phyloP scores from a whole-genome alignment of 2,797 vertebrate genomes.

The Cyprinella venusta region DNA sequence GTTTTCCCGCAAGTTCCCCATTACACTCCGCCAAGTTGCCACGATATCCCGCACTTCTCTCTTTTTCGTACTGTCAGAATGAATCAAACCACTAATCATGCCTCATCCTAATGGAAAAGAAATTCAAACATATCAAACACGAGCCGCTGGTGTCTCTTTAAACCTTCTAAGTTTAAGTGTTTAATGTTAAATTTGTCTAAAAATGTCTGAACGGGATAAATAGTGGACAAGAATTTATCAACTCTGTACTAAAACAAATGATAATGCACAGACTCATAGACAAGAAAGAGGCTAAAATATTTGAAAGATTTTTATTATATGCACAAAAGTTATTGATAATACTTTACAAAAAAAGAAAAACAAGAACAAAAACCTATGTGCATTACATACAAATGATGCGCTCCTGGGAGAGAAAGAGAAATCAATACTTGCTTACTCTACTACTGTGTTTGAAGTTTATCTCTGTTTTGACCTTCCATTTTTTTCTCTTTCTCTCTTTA shows the following conservation, averaged over 20 bases:
- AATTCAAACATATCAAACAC: not conserved
- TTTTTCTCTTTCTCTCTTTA: conserved; percentile 3
- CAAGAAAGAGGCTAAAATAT: not conserved
- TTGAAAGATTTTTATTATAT: conserved; percentile 67
- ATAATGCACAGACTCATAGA: not conserved
- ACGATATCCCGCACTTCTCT: conserved; percentile 44
- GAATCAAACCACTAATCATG: not conserved
- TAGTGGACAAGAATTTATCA: not conserved
- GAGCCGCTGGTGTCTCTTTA: not conserved
- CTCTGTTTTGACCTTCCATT: conserved; percentile 39
- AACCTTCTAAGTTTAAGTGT: not conserved
- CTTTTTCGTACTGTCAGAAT: conserved; percentile 36
- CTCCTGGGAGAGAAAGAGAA: conserved; percentile 66
- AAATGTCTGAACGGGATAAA: not conserved
- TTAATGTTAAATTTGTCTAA: not conserved
- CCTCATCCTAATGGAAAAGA: not conserved
- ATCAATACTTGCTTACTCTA: conserved; percentile 56
- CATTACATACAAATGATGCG: conserved; percentile 79
- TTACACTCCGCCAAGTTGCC: conserved; percentile 51
- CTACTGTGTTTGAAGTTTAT: conserved; percentile 33
- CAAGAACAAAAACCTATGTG: conserved; percentile 70
- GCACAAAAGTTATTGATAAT: conserved; percentile 73
- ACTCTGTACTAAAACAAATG: not conserved
- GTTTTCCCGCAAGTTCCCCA: conserved; percentile 31
- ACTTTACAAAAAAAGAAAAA: conserved; percentile 79